Evolutionary conservation across 2,113 vertebrate genomes (phyloP).

Genomic region (Amphilophus citrinellus): DNA sequence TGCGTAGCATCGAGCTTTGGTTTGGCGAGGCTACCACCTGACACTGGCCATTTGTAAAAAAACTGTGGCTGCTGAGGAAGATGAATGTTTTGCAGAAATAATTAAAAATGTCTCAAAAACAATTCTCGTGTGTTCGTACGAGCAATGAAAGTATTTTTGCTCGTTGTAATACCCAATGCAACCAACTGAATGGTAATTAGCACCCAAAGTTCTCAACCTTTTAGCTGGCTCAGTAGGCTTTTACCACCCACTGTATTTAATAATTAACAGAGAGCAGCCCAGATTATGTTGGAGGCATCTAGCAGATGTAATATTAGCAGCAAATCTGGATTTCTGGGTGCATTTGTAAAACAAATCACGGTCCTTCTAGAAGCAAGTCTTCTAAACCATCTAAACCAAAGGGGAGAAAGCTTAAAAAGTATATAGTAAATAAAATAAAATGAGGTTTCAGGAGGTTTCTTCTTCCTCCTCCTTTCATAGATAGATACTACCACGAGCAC

Average conservation of each 20-base stretch:
- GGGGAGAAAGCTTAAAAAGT: not conserved
- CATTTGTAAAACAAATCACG: not conserved
- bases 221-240: not conserved
- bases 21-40: slow-evolving; percentile 24
- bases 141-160: not conserved
- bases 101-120: slow-evolving; percentile 7
- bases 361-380: not conserved
- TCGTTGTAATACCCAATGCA: too few relatives aligned
- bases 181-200: not conserved
- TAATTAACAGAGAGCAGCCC: not conserved
- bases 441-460: too few relatives aligned
- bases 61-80: slow-evolving; percentile 24
- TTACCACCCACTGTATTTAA: not conserved
- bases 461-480: too few relatives aligned
- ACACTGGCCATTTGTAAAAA: slow-evolving; percentile 29
- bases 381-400: too few relatives aligned
- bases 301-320: not conserved
- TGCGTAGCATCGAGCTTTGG: slow-evolving; percentile 16
- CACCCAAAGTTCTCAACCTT: not conserved
- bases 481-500: too few relatives aligned
- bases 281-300: not conserved
- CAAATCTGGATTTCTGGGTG: not conserved
- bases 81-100: slow-evolving; percentile 21
- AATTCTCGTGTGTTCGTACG: not conserved
- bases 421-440: too few relatives aligned